Evolutionary conservation across 2,113 vertebrate species (phyloP).

Genomic region (Apodemus speciosus): DNA sequence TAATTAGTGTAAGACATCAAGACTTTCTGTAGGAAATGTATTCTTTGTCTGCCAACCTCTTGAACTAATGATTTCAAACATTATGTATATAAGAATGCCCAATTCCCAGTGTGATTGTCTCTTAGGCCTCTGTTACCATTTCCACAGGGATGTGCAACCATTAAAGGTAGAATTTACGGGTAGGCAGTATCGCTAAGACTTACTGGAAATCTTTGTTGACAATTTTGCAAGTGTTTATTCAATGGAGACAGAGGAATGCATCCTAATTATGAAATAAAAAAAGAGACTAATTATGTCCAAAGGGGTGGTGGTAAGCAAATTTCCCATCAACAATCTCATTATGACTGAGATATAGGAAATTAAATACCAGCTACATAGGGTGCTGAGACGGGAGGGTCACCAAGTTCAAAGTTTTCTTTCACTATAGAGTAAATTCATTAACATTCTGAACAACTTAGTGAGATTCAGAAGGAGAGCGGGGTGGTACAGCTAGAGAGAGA

Average conservation of each 20-base stretch:
- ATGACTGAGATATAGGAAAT: not conserved
- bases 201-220: not conserved
- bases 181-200: not conserved
- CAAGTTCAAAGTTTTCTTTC: not conserved
- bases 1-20: not conserved
- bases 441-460: not conserved
- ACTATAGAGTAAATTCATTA: not conserved
- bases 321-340: not conserved
- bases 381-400: not conserved
- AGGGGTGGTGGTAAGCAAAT: not conserved
- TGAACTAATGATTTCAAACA: not conserved
- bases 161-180: not conserved
- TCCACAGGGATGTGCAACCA: not conserved
- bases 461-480: not conserved
- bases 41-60: not conserved
- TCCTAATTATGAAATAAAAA: not conserved
- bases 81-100: not conserved
- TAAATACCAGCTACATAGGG: not conserved
- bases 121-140: not conserved
- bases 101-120: not conserved
- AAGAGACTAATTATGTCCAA: not conserved
- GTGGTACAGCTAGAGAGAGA: not conserved
- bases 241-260: not conserved
- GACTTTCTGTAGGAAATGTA: not conserved
- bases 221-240: constrained; percentile 15